Conservation (phyloP, 2,797 vertebrate species). For the Champsocephalus esox region DNA sequence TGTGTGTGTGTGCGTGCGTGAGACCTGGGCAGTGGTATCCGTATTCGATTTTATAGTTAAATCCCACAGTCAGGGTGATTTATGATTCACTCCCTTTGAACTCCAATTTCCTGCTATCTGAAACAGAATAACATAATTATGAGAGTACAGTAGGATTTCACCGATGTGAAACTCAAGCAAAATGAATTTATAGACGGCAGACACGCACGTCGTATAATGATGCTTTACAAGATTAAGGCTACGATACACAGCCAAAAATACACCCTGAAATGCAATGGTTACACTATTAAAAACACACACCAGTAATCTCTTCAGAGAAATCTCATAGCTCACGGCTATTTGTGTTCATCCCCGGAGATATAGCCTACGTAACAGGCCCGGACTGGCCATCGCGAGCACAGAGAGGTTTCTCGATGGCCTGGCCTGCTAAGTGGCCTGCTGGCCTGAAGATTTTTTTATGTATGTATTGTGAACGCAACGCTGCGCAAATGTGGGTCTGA, state of each 20-base stretch:
- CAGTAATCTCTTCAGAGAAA: conserved; percentile 14
- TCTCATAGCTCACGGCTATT: conserved; percentile 12
- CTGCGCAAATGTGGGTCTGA: too few species aligned
- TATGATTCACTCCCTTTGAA: conserved; percentile 51
- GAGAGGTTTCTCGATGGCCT: too few species aligned
- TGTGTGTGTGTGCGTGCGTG: background rate
- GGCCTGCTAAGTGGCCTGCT: too few species aligned
- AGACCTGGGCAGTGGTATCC: conserved; percentile 35
- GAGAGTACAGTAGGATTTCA: background rate
- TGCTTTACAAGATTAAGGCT: background rate
- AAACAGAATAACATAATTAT: conserved; percentile 43
- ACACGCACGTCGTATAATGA: background rate
- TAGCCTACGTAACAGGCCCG: conserved; percentile 4
- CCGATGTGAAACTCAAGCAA: conserved; percentile 2
- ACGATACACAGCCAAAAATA: background rate
- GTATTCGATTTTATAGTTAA: conserved; percentile 49
- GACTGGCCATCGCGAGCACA: too few species aligned
- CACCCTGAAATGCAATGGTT: conserved; percentile 14
- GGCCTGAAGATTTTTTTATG: too few species aligned
- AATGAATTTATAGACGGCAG: conserved; percentile 32
- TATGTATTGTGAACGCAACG: too few species aligned
- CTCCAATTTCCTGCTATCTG: conserved; percentile 22
- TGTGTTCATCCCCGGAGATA: conserved; percentile 29
- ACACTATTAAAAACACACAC: conserved; percentile 10
- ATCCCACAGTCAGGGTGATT: conserved; percentile 47